Base-by-base conservation (phyloP, 1,140 invertebrate genomes). In the Chrysoperla carnea region DNA sequence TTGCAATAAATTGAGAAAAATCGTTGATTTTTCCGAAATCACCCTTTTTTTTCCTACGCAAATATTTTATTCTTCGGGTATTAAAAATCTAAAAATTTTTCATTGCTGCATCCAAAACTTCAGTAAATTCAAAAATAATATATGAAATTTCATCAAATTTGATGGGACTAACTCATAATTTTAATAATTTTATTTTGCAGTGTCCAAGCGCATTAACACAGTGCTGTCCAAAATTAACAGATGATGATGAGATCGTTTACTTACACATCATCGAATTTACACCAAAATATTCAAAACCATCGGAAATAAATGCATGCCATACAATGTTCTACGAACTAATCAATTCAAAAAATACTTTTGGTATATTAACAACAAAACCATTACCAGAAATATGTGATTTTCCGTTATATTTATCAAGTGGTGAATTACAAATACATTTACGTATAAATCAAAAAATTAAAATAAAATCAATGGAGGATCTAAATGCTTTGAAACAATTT, bases 331-430 rank as follows among this genome's bases (percentile, higher is more conserved):
- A 23, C 49, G 13, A 11, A 36, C 15, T 42, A 47, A 23, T 23
- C 5, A 23, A 23, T 23, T 23, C 17, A 5, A 23, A 12, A 41
- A 54, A 29, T 59, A 56, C 23, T 42, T 81, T 62, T 54, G 78
- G 68, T 0, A 59, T 84, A 13, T 47, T 82, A 4, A 70, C 77
- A 0, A 48, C 62, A 1, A 69, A 74, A 6, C 52, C 52, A 9
- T 54, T 82, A 39, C 72, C 75, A 2, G 49, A 59, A 12, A 45
- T 79, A 35, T 73, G 72, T 37, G 58, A 68, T 37, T 97, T 97
- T 69, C 84, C 91, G 0, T 70, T 94, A 40, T 97, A 81, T 55
- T 76, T 88, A 37, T 72, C 79, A 13, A 75, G 81, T 13, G 92
- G 92, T 1, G 75, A 88, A 59, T 67, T 94, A 2, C 63, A 65